A percentile compares a stretch with the other conserved stretches of the same genome.
These are phyloP conservation scores for Saccostrea cuccullata DNA, from an alignment of 1,140 invertebrate genomes.

Conservation along the genomic window DNA sequence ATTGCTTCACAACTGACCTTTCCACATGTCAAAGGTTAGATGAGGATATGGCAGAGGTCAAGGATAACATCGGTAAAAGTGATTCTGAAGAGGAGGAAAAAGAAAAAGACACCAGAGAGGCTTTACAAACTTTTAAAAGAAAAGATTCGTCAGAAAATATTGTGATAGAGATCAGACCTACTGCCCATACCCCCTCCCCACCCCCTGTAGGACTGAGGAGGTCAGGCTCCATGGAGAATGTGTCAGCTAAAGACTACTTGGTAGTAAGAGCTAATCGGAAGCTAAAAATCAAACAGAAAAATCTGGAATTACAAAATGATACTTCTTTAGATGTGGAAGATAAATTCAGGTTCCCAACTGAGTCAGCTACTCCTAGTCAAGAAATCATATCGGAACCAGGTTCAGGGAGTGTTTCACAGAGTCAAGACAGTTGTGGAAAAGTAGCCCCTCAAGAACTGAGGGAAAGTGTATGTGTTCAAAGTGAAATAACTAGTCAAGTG, in stretches of 20 bases:
- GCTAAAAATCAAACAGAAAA: constrained; percentile 18
- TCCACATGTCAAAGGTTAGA: neutral
- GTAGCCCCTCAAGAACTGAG: neutral
- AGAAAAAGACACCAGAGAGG: neutral
- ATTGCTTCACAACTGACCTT: constrained; percentile 13
- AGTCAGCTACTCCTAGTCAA: neutral
- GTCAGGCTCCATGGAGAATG: constrained; percentile 23
- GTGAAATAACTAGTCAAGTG: neutral
- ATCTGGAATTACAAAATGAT: constrained; percentile 5
- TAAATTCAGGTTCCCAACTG: neutral
- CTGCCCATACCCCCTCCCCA: neutral
- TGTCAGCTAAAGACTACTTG: constrained; percentile 24
- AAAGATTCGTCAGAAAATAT: constrained; percentile 38
- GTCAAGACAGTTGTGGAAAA: neutral
- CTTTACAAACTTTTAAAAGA: constrained; percentile 24
- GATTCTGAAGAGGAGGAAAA: neutral
- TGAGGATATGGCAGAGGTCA: neutral
- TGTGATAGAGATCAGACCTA: constrained; percentile 36
- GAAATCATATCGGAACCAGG: neutral
- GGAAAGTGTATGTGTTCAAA: constrained; percentile 2
- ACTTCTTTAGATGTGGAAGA: neutral
- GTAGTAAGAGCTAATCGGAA: constrained; percentile 32
- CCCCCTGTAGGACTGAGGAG: constrained; percentile 1
- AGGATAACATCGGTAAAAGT: neutral
- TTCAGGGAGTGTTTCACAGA: neutral